phyloP scores from a whole-genome alignment of 2,113 vertebrate genomes.

The Gallinago media region DNA sequence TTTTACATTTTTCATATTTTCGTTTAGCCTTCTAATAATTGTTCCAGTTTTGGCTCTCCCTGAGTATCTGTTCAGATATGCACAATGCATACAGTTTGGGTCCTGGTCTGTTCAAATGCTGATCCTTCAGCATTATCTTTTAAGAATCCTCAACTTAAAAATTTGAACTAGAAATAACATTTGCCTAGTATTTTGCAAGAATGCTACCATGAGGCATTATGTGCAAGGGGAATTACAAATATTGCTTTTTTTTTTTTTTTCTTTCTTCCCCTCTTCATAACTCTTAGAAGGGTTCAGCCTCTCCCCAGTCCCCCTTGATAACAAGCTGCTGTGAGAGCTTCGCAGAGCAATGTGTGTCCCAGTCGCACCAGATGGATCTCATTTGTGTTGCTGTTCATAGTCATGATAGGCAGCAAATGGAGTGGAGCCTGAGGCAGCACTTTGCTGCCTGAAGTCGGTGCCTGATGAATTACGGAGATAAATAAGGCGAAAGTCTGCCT shows the following conservation, averaged over 20 bases:
- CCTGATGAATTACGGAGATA: conserved; percentile 35
- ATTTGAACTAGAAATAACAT: neutral
- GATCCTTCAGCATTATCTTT: neutral
- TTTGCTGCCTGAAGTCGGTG: conserved; percentile 44
- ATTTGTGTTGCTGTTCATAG: conserved; percentile 9
- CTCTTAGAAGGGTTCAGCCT: neutral
- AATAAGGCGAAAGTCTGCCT: neutral
- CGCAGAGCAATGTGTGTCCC: neutral
- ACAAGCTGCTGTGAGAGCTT: neutral
- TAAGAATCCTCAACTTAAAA: neutral
- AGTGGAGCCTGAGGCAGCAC: conserved; percentile 43
- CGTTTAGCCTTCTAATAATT: neutral
- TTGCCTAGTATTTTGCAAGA: neutral
- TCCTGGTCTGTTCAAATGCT: neutral
- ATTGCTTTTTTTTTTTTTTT: neutral
- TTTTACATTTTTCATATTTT: conserved; percentile 17
- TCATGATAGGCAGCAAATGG: conserved; percentile 34
- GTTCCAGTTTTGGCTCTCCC: neutral
- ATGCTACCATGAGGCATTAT: neutral
- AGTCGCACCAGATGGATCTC: neutral
- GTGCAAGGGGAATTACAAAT: neutral
- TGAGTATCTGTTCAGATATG: neutral
- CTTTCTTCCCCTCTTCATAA: neutral
- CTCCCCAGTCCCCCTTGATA: neutral
- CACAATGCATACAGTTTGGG: neutral